phyloP scores from a whole-genome alignment of 2,797 vertebrate genomes.

The Acomys russatus region DNA sequence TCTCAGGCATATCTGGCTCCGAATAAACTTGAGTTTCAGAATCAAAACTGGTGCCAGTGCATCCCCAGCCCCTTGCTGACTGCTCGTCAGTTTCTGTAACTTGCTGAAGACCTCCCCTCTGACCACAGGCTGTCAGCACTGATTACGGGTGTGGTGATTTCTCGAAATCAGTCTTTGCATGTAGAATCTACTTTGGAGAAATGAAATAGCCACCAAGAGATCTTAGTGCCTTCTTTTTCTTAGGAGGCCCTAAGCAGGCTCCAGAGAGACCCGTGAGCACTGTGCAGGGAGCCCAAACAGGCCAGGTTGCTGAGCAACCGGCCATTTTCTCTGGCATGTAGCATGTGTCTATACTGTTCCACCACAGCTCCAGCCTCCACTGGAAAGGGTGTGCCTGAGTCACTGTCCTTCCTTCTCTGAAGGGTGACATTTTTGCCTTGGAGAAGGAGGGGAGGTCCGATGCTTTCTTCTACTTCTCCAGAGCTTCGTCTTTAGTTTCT shows the following conservation, averaged over 20 bases:
- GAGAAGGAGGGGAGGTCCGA: not conserved
- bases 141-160: constrained; percentile 81
- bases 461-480: not conserved
- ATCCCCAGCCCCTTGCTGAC: accelerated
- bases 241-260: constrained; percentile 77
- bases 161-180: constrained; percentile 71
- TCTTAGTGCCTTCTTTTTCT: constrained; percentile 82
- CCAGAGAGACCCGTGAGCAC: not conserved
- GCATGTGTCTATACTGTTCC: not conserved
- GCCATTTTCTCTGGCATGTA: not conserved
- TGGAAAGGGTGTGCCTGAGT: not conserved
- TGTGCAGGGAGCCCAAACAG: not conserved
- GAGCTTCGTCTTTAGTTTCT: not conserved
- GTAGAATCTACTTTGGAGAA: constrained; percentile 83
- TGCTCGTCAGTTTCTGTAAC: constrained; percentile 46
- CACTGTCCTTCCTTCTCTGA: not conserved
- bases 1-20: not conserved
- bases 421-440: not conserved
- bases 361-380: not conserved
- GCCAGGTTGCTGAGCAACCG: not conserved
- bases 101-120: not conserved
- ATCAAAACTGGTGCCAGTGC: not conserved
- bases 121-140: constrained; percentile 66
- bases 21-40: not conserved
- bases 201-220: constrained; percentile 78